Evolutionary conservation across 1,140 invertebrate species (phyloP).

Genomic region (Drosophila sucinea): DNA sequence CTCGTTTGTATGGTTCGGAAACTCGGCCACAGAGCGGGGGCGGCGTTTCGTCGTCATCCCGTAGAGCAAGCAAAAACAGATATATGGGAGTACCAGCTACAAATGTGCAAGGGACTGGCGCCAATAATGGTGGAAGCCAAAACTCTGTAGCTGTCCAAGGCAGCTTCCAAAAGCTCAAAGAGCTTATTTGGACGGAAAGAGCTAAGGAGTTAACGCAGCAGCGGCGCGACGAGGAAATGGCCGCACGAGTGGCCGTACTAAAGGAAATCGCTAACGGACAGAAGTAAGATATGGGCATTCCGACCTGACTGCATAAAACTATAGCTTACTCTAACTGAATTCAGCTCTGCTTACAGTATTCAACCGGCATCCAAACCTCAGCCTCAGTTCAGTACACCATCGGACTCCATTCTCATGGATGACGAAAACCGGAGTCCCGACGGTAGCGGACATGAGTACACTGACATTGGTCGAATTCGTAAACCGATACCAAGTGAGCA

Average conservation of each 20-base stretch:
- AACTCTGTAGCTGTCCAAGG: conserved; percentile 84
- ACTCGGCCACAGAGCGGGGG: conserved; percentile 32
- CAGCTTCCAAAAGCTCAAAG: conserved; percentile 87
- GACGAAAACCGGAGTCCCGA: conserved; percentile 69
- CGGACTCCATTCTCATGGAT: conserved; percentile 68
- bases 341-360: conserved; percentile 38
- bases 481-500: conserved; percentile 50
- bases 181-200: conserved; percentile 86
- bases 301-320: too few species aligned
- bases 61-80: conserved; percentile 63
- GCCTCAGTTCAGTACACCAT: conserved; percentile 10
- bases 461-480: conserved; percentile 33
- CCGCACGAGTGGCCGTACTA: conserved; percentile 84
- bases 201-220: conserved; percentile 88
- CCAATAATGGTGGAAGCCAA: conserved; percentile 31
- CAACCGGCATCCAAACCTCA: conserved; percentile 42
- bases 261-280: conserved; percentile 85
- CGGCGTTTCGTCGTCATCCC: conserved; percentile 27
- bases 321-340: not conserved
- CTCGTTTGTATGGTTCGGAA: conserved; percentile 59
- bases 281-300: conserved; percentile 58
- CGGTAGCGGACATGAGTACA: conserved; percentile 31
- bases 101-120: conserved; percentile 25
- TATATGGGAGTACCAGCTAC: conserved; percentile 54
- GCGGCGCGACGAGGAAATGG: conserved; percentile 85